These are phyloP conservation scores for Dysmachus trigonus DNA, from an alignment of 2,888 invertebrate species.

Conservation along the genomic window DNA sequence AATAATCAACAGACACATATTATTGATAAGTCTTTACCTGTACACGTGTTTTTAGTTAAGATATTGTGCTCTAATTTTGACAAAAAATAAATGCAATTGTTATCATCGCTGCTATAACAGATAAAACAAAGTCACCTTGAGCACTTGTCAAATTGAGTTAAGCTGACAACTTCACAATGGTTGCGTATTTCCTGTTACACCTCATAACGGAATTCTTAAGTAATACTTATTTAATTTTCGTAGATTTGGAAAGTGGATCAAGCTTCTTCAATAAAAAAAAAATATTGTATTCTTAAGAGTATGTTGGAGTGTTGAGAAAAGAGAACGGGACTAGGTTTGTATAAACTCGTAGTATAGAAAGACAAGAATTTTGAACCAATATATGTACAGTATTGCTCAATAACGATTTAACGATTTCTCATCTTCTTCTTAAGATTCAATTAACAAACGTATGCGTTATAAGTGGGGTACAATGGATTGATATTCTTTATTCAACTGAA, in stretches of 20 bases:
- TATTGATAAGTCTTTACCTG: background rate
- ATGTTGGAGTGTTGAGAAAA: no score
- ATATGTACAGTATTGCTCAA: no score
- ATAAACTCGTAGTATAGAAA: no score
- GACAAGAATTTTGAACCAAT: no score
- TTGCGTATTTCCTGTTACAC: background rate
- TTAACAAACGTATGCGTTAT: no score
- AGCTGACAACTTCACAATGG: background rate
- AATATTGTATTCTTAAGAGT: no score
- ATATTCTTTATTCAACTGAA: no score
- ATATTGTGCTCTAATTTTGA: background rate
- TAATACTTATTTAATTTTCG: background rate
- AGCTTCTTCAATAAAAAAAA: background rate
- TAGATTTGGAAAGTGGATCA: background rate
- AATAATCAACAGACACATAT: background rate
- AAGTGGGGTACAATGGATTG: no score
- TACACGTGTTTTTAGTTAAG: background rate
- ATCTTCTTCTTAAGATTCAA: no score
- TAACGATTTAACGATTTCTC: no score
- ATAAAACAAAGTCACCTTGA: background rate
- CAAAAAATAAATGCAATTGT: background rate
- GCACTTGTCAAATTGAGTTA: background rate
- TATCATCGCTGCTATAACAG: background rate
- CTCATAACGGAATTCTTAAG: background rate
- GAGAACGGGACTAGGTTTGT: no score